phyloP scores from a whole-genome alignment of 1,140 invertebrate genomes.

The Matsumurasca onukii region DNA sequence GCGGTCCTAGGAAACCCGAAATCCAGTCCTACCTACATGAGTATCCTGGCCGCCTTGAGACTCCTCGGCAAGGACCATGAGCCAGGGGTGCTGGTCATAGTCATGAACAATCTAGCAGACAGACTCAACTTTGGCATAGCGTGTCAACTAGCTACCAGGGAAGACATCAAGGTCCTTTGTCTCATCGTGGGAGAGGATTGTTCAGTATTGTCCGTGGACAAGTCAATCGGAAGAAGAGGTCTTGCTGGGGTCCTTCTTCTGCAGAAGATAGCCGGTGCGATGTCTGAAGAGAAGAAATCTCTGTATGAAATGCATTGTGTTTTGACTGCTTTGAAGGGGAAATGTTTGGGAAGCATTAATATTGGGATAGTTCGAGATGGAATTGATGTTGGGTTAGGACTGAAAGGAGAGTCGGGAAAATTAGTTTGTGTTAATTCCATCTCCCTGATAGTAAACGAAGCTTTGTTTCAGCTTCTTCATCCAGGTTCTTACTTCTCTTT shows the following conservation, averaged over 20 bases:
- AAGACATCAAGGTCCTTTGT: slow-evolving; percentile 50
- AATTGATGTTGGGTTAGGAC: background rate
- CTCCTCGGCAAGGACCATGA: background rate
- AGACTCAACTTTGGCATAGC: slow-evolving; percentile 64
- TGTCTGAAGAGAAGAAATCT: slow-evolving; percentile 58
- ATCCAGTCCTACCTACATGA: background rate
- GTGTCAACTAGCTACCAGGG: slow-evolving; percentile 51
- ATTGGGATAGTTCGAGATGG: background rate
- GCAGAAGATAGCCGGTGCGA: slow-evolving; percentile 66
- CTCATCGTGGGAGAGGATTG: slow-evolving; percentile 50
- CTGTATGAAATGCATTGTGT: slow-evolving; percentile 51
- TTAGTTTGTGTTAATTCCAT: background rate
- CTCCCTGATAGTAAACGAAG: background rate
- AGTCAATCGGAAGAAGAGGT: slow-evolving; percentile 54
- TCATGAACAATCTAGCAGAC: slow-evolving; percentile 66
- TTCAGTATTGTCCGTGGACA: slow-evolving; percentile 48
- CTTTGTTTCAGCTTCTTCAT: background rate
- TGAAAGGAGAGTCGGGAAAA: slow-evolving; percentile 8
- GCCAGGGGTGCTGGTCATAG: slow-evolving; percentile 57
- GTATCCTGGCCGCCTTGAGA: background rate
- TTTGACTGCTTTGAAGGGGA: slow-evolving; percentile 44
- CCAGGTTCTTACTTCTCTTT: slow-evolving; percentile 11
- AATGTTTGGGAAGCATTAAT: slow-evolving; percentile 21
- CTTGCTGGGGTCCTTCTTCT: slow-evolving; percentile 61
- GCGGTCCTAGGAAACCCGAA: background rate